Percentiles rank a stretch among this genome's conserved stretches.
phyloP scores from a whole-genome alignment of 2,113 vertebrate species.

The Equus przewalskii region DNA sequence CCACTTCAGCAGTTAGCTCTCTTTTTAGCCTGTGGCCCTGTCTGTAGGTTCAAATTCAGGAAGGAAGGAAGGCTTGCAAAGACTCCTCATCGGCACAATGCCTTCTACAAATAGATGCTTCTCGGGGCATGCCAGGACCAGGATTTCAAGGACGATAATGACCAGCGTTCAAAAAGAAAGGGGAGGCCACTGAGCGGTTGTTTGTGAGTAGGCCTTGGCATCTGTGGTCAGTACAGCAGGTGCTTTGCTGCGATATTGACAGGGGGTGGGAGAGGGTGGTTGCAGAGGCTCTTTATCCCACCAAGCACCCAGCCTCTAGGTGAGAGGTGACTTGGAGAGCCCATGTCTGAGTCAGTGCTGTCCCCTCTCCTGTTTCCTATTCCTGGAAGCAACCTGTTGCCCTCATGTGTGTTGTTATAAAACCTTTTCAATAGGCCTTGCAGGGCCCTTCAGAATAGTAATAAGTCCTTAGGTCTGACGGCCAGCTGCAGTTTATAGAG shows the following conservation, averaged over 20 bases:
- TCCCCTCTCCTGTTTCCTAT: not conserved
- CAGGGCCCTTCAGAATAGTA: not conserved
- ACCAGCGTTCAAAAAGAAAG: conserved; percentile 51
- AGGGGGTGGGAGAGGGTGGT: not conserved
- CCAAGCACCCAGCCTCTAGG: not conserved
- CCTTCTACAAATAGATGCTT: conserved; percentile 2
- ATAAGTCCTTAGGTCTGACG: not conserved
- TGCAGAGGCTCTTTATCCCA: not conserved
- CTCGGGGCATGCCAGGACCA: not conserved
- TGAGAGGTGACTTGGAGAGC: not conserved
- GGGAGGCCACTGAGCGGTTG: not conserved
- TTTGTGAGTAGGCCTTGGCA: conserved; percentile 29
- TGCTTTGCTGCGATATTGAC: conserved; percentile 37
- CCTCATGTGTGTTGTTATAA: not conserved
- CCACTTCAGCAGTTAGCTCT: not conserved
- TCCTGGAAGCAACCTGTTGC: not conserved
- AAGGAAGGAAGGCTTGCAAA: conserved; percentile 52
- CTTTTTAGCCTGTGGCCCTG: not conserved
- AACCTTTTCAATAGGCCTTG: not conserved
- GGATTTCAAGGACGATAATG: conserved; percentile 35
- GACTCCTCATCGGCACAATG: not conserved
- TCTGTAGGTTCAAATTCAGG: conserved; percentile 43
- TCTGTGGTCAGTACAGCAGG: not conserved
- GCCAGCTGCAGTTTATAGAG: not conserved
- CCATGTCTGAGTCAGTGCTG: not conserved